These are phyloP conservation scores for Trichechus manatus DNA, from an alignment of 2,113 vertebrate species.

Conservation along the genomic window DNA sequence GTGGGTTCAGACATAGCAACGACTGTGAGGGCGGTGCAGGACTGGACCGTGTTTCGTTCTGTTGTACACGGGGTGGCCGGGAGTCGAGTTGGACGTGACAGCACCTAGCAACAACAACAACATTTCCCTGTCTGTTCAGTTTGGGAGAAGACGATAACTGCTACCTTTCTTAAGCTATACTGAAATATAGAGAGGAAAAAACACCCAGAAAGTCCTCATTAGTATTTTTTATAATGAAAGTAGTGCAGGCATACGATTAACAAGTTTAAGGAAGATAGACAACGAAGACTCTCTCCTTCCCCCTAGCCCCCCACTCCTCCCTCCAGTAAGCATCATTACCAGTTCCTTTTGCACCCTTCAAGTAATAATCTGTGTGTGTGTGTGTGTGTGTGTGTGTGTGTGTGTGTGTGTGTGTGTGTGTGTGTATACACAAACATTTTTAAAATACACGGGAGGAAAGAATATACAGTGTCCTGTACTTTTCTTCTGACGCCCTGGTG, in stretches of 20 bases:
- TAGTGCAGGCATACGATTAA: neutral
- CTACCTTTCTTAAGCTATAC: neutral
- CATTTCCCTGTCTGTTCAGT: neutral
- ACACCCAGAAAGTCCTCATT: neutral
- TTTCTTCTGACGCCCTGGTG: no score
- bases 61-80: no score
- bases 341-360: neutral
- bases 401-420: no score
- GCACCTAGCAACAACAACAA: no score
- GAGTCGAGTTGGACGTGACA: no score
- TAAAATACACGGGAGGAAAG: neutral
- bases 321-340: neutral
- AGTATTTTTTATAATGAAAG: neutral
- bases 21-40: no score
- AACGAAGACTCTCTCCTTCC: neutral
- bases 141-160: neutral
- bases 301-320: neutral
- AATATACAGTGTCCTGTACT: fast-evolving
- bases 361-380: neutral
- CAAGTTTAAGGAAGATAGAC: neutral
- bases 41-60: no score
- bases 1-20: no score
- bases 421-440: neutral
- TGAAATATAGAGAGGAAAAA: neutral
- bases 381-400: no score